A percentile compares a stretch with the other conserved stretches of the same genome.
phyloP scores from a whole-genome alignment of 2,888 invertebrate genomes.

The Therioaphis trifolii region DNA sequence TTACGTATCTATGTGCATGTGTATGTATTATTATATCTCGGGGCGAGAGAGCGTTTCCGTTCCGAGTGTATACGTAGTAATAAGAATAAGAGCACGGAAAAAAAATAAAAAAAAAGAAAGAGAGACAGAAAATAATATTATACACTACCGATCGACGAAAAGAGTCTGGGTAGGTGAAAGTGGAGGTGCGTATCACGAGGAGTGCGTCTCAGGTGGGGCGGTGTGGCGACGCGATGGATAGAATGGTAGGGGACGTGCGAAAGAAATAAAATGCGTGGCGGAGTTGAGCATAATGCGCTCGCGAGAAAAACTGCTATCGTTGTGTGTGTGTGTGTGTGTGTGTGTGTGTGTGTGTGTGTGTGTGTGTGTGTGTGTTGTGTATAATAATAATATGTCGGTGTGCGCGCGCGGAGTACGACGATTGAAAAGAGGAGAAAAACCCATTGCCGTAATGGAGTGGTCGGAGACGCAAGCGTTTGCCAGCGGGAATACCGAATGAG shows the following conservation, averaged over 20 bases:
- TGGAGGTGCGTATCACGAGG: background rate
- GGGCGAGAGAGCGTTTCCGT: background rate
- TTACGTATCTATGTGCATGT: too few relatives aligned
- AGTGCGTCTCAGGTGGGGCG: background rate
- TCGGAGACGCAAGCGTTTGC: constrained; percentile 35
- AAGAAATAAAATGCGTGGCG: background rate
- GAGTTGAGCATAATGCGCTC: background rate
- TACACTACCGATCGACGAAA: background rate
- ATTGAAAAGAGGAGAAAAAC: constrained; percentile 34
- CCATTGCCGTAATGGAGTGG: constrained; percentile 55
- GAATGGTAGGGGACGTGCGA: background rate
- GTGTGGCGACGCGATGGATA: background rate
- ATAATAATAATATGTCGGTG: too few relatives aligned
- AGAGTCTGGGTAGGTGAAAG: too few relatives aligned
- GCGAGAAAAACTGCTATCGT: background rate
- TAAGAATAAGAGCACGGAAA: background rate
- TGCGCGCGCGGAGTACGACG: too few relatives aligned
- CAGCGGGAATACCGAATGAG: constrained; percentile 57
- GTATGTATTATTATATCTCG: background rate
- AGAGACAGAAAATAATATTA: background rate
- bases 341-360: too few relatives aligned
- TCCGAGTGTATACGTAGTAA: background rate
- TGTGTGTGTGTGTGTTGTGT: too few relatives aligned
- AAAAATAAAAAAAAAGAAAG: too few relatives aligned
- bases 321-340: too few relatives aligned